A percentile compares a stretch with the other conserved stretches of the same genome.
These are phyloP conservation scores for Epizoanthus illoricatus DNA, from an alignment of 92 coral and sea anemone genomes.

Conservation along the genomic window DNA sequence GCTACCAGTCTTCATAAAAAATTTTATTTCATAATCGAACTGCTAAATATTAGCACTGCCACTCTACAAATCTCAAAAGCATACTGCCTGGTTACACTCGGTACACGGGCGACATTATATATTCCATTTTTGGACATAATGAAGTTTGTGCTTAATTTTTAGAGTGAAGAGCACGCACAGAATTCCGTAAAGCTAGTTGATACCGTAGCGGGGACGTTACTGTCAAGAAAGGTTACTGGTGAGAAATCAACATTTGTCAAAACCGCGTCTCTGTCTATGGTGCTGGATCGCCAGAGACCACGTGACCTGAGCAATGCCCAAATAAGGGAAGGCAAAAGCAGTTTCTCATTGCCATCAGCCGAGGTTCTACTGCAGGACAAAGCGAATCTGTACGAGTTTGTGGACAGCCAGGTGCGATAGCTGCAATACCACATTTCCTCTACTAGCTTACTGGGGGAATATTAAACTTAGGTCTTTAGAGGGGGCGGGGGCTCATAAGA, in stretches of 20 bases:
- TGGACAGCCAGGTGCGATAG: conserved; percentile 57
- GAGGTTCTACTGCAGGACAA: conserved; percentile 3
- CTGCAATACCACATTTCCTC: background rate
- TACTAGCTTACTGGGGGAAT: too few relatives aligned
- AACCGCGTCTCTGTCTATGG: conserved; percentile 65
- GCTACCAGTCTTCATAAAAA: too few relatives aligned
- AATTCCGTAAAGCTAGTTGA: conserved; percentile 52
- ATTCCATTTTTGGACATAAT: background rate
- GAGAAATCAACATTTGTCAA: conserved; percentile 49
- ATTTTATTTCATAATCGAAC: too few relatives aligned
- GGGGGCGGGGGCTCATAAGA: too few relatives aligned
- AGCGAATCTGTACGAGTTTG: conserved; percentile 15
- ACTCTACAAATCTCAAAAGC: too few relatives aligned
- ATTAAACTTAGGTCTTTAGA: too few relatives aligned
- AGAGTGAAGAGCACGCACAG: conserved; percentile 51
- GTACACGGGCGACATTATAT: too few relatives aligned
- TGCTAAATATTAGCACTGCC: too few relatives aligned
- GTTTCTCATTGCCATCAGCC: conserved; percentile 44
- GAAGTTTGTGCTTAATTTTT: background rate
- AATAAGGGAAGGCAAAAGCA: conserved; percentile 30
- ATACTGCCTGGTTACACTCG: too few relatives aligned
- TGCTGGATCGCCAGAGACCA: conserved; percentile 63
- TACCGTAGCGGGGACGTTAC: conserved; percentile 58
- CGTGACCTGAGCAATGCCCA: conserved; percentile 16
- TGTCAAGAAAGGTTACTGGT: conserved; percentile 60